phyloP scores from a whole-genome alignment of 2,888 invertebrate genomes.

The Leptopilina myrica region DNA sequence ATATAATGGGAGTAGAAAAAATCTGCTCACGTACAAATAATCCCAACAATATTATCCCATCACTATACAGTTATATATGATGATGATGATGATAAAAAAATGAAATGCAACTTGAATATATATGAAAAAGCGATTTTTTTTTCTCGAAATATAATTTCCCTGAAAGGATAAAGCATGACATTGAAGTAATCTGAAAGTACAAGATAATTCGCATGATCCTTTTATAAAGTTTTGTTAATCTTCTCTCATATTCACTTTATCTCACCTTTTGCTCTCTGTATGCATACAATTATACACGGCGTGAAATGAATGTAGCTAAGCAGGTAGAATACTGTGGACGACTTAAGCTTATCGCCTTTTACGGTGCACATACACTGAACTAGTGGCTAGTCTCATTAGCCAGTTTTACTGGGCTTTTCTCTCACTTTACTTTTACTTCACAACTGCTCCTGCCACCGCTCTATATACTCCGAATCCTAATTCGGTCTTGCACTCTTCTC shows the following conservation, averaged over 20 bases:
- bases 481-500: slow-evolving; percentile 44
- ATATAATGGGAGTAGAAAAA: too few species aligned
- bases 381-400: slow-evolving; percentile 36
- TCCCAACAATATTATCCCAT: too few species aligned
- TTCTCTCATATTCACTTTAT: slow-evolving; percentile 18
- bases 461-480: slow-evolving; percentile 22
- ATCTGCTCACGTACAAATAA: too few species aligned
- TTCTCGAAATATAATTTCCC: neutral
- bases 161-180: slow-evolving; percentile 1
- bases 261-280: slow-evolving; percentile 23
- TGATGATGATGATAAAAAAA: too few species aligned
- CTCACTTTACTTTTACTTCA: slow-evolving; percentile 22
- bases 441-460: neutral
- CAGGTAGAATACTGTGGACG: slow-evolving; percentile 9
- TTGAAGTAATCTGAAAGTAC: slow-evolving; percentile 4
- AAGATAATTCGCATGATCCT: slow-evolving; percentile 18
- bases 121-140: neutral
- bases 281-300: slow-evolving; percentile 2
- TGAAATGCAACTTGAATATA: too few species aligned
- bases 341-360: slow-evolving; percentile 34
- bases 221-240: slow-evolving; percentile 17
- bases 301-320: slow-evolving; percentile 22
- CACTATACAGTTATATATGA: too few species aligned
- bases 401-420: slow-evolving; percentile 36
- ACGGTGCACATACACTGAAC: slow-evolving; percentile 21